phyloP scores from a whole-genome alignment of 2,113 vertebrate genomes.

The Stomatorhinus ivindoensis region DNA sequence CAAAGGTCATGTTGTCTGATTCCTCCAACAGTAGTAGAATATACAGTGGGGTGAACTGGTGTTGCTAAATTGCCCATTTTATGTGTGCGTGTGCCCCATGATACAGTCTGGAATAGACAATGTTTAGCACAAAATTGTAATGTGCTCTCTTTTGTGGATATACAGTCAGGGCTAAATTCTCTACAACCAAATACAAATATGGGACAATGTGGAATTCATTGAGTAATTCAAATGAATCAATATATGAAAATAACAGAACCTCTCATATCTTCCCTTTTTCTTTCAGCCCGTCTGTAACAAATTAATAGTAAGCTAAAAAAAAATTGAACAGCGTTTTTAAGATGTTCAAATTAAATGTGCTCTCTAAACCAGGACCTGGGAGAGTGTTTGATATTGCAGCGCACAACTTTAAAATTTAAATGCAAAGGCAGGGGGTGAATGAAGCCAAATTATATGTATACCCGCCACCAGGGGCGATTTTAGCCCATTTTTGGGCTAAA shows the following conservation, averaged over 20 bases:
- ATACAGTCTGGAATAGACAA: not conserved
- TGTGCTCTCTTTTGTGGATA: not conserved
- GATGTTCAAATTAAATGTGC: not conserved
- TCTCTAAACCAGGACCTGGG: not conserved
- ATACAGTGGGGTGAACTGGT: not conserved
- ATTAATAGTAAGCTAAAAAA: not conserved
- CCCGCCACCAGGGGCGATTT: too few relatives aligned
- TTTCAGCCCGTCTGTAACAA: not conserved
- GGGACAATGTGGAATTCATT: not conserved
- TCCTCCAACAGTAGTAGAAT: not conserved
- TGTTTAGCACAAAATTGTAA: not conserved
- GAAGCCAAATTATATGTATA: not conserved
- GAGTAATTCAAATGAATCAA: not conserved
- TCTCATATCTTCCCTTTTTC: not conserved
- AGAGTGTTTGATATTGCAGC: not conserved
- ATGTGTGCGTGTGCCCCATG: not conserved
- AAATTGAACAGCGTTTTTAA: not conserved
- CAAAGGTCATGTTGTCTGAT: not conserved
- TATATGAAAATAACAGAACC: not conserved
- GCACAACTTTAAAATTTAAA: not conserved
- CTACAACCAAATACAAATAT: not conserved
- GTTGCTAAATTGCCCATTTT: not conserved
- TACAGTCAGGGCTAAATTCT: not conserved
- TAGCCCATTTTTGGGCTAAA: too few relatives aligned
- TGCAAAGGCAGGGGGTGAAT: not conserved